Conservation (phyloP, 1,140 invertebrate species). For the Colletes gigas region DNA sequence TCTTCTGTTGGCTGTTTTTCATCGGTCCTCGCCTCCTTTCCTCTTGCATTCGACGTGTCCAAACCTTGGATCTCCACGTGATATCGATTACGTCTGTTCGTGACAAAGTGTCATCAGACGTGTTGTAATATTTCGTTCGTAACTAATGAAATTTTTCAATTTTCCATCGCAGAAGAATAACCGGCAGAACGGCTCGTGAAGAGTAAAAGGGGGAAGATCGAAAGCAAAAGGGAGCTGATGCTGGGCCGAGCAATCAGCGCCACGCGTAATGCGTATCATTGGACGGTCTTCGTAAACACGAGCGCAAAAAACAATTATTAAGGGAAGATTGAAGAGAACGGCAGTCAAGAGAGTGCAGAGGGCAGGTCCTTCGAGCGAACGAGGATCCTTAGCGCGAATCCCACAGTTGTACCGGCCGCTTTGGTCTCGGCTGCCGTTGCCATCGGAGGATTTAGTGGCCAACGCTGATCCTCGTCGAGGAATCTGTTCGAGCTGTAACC, state of each 20-base stretch:
- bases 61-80: no score
- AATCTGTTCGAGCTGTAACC: constrained; percentile 17
- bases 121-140: no score
- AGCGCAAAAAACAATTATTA: constrained; percentile 65
- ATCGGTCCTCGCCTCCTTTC: no score
- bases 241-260: constrained; percentile 45
- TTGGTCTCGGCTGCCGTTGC: constrained; percentile 16
- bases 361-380: constrained; percentile 18
- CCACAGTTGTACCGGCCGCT: constrained; percentile 48
- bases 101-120: no score
- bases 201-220: neutral
- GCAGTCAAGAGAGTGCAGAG: constrained; percentile 34
- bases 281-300: constrained; percentile 60
- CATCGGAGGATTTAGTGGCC: neutral
- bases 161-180: neutral
- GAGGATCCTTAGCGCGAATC: constrained; percentile 54
- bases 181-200: neutral
- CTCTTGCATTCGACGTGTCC: no score
- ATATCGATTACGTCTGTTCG: no score
- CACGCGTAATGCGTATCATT: constrained; percentile 65
- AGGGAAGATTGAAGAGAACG: constrained; percentile 60
- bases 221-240: constrained; percentile 17
- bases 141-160: neutral
- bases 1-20: no score
- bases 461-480: neutral